Conservation (phyloP, 2,113 vertebrate species). For the Myocastor coypus region DNA sequence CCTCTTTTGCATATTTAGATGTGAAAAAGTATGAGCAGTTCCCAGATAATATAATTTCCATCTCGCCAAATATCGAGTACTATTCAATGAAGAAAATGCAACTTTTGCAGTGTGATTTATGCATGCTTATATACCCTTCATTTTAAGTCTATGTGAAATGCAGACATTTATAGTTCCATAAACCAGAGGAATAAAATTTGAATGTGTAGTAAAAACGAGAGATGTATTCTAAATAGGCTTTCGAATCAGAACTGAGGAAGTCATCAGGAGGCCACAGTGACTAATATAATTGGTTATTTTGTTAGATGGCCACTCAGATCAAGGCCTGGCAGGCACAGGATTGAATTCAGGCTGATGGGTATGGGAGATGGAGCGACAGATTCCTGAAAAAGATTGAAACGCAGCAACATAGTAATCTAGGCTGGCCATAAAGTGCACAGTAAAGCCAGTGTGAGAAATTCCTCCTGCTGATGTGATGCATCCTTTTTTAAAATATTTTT, state of each 20-base stretch:
- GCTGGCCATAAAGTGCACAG: conserved; percentile 47
- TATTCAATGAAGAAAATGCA: conserved; percentile 79
- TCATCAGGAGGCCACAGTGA: conserved; percentile 77
- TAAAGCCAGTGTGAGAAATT: conserved; percentile 65
- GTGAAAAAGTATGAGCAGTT: conserved; percentile 67
- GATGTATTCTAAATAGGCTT: conserved; percentile 85
- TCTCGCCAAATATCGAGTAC: conserved; percentile 75
- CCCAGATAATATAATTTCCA: conserved; percentile 81
- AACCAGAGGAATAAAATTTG: conserved; percentile 85
- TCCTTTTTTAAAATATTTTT: conserved; percentile 71
- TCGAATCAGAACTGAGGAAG: conserved; percentile 79
- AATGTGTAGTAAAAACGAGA: conserved; percentile 81
- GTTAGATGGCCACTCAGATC: conserved; percentile 78
- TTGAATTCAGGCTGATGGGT: conserved; percentile 76
- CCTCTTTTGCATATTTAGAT: conserved; percentile 80
- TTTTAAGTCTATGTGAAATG: conserved; percentile 83
- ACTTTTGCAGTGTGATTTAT: conserved; percentile 81
- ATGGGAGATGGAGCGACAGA: conserved; percentile 43
- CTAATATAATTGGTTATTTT: conserved; percentile 84
- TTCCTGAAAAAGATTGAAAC: conserved; percentile 70
- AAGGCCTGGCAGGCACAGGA: conserved; percentile 81
- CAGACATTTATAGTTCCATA: conserved; percentile 85
- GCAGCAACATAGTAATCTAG: conserved; percentile 51
- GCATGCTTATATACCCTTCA: conserved; percentile 81
- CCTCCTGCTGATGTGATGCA: conserved; percentile 37